Evolutionary conservation across 23 tunicate species (phyloP).

Genomic region (Trididemnum clinides): DNA sequence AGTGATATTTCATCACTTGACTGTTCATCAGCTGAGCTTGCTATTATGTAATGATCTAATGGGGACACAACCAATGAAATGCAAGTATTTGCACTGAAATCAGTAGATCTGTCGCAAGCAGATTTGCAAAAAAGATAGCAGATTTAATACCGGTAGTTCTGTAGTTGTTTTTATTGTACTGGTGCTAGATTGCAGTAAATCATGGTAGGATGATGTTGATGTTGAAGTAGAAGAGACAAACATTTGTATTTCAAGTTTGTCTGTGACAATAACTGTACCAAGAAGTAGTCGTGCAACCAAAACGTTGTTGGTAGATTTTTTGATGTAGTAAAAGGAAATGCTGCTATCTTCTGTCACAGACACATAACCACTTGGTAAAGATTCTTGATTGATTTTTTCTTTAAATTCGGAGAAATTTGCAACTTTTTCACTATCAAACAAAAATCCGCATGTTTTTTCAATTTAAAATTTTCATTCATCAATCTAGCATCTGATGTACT

Average conservation of each 20-base stretch:
- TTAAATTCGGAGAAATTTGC: too few species aligned
- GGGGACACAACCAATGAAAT: neutral
- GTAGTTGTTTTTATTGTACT: conserved; percentile 5
- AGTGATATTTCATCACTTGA: neutral
- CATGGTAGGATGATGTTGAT: neutral
- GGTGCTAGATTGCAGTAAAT: neutral
- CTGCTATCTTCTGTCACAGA: too few species aligned
- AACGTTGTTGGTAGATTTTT: too few species aligned
- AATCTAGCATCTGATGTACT: too few species aligned
- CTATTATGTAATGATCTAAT: neutral
- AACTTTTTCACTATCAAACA: too few species aligned
- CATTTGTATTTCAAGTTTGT: neutral
- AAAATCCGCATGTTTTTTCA: too few species aligned
- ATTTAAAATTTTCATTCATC: too few species aligned
- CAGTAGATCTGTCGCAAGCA: neutral
- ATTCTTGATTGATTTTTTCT: too few species aligned
- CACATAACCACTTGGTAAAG: too few species aligned
- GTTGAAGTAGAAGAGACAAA: neutral
- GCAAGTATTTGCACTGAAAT: neutral
- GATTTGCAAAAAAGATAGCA: conserved; percentile 5
- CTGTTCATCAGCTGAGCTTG: neutral
- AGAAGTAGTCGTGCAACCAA: neutral
- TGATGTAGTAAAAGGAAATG: too few species aligned
- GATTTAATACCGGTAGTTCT: neutral
- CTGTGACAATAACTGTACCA: neutral